Base-by-base conservation (phyloP, 2,888 invertebrate genomes). In the Loripinus fragilis region DNA sequence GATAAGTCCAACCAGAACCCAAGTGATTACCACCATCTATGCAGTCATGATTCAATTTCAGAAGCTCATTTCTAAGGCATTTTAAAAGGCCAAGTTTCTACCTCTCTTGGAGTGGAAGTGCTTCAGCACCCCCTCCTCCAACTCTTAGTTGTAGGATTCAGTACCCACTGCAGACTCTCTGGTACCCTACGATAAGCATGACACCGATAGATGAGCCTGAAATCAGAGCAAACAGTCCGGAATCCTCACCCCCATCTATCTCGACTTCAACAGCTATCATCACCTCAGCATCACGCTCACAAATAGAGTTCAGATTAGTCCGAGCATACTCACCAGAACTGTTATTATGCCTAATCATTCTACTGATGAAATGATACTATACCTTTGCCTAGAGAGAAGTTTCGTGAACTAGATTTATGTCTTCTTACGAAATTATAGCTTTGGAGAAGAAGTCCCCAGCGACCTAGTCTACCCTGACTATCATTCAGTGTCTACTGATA, bases 1-100 rank as follows among this genome's bases (percentile, higher is more conserved):
- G 78, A 85, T 41, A n/a, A n/a, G 85, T 82, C 23, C 85, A 30
- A 41, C 84, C 79, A 55, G 80, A 74, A 12, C 85, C 83, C 68
- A 85, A 80, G 55, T 85, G 85, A 25, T 70, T 76, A 0, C 85
- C 81, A 42, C 82, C 80, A 15, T 66, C 41, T 3, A 81, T 15
- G 65, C 66, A 69, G 67, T 85, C 83, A 76, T 83, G 81, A 41
- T 79, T 81, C 5, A 72, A 74, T 28, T 67, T 65, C 20, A 85
- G 71, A 3, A 83, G 23, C 8, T 80, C 80, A 65, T 75, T 67
- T 23, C 77, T 33, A 3, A 78, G 45, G 20, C 50, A 20, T 33
- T 45, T 28, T 35, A 77, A 76, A 41, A 76, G 52, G 48, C 48
- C 38, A 25, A n/a, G 0, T 74, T 38, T 1, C n/a, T n/a, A n/a